Percentiles rank a stretch among this genome's conserved stretches.
phyloP scores from a whole-genome alignment of 2,113 vertebrate species.

The Pterocles burchelli region DNA sequence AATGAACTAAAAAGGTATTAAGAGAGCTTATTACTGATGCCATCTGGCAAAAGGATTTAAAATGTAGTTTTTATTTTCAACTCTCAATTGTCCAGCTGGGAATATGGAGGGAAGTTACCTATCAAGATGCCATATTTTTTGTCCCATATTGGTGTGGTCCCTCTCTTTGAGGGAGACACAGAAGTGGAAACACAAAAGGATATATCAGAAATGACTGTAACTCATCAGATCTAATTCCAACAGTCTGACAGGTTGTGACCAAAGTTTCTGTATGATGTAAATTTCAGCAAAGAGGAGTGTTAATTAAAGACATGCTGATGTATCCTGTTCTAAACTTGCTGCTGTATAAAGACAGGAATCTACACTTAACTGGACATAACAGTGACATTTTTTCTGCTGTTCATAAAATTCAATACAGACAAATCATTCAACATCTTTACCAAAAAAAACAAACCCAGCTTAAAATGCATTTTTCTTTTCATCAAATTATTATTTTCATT shows the following conservation, averaged over 20 bases:
- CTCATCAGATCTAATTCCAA: neutral
- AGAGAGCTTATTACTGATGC: neutral
- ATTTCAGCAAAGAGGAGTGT: neutral
- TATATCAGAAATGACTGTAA: neutral
- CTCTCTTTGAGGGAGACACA: neutral
- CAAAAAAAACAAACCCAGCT: neutral
- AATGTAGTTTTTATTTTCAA: neutral
- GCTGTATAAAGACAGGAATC: neutral
- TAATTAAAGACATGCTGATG: neutral
- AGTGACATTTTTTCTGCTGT: neutral
- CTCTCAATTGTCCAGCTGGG: neutral
- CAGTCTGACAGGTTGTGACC: neutral
- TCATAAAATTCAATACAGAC: neutral
- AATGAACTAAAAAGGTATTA: neutral
- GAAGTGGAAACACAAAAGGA: neutral
- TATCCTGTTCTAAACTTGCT: neutral
- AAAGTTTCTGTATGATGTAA: neutral
- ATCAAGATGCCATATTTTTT: fast-evolving
- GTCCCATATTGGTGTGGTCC: neutral
- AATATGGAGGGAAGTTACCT: neutral
- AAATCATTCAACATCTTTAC: neutral
- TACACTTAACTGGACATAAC: neutral
- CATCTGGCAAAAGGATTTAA: neutral
- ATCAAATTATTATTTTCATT: neutral
- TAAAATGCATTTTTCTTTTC: neutral